phyloP scores from a whole-genome alignment of 2,888 invertebrate species.

The Oxystoma pomonae region DNA sequence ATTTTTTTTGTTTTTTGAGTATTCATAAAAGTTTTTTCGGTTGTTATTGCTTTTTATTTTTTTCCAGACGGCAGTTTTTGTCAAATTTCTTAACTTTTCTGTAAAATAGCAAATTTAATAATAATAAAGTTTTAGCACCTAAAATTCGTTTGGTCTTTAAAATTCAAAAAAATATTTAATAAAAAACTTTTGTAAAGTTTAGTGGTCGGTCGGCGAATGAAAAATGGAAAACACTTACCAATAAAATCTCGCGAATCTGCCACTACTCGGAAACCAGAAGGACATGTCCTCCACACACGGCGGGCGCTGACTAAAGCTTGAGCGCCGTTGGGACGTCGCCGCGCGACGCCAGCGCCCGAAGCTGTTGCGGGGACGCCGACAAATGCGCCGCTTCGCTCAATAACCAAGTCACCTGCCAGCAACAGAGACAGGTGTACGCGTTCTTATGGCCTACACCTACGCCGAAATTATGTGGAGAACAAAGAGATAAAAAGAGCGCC shows the following conservation, averaged over 20 bases:
- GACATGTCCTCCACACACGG: conserved; percentile 45
- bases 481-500: no score
- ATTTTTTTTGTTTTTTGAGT: no score
- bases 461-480: no score
- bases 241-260: conserved; percentile 41
- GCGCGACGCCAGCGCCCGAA: conserved; percentile 46
- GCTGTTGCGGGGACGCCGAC: conserved; percentile 25
- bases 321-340: conserved; percentile 38
- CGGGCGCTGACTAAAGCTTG: conserved; percentile 44
- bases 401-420: background rate
- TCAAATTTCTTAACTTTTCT: no score
- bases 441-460: background rate
- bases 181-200: conserved; percentile 11
- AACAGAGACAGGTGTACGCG: background rate
- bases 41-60: no score
- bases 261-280: conserved; percentile 38
- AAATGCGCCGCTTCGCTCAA: background rate
- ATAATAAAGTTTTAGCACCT: no score
- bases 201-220: conserved; percentile 12
- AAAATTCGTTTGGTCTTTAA: no score
- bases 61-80: no score
- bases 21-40: no score
- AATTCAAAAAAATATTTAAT: background rate
- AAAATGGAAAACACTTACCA: conserved; percentile 40
- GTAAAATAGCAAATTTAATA: no score